A percentile compares a stretch with the other conserved stretches of the same genome.
Conservation (phyloP, 1,140 invertebrate genomes). For the Drosophila albomicans region DNA sequence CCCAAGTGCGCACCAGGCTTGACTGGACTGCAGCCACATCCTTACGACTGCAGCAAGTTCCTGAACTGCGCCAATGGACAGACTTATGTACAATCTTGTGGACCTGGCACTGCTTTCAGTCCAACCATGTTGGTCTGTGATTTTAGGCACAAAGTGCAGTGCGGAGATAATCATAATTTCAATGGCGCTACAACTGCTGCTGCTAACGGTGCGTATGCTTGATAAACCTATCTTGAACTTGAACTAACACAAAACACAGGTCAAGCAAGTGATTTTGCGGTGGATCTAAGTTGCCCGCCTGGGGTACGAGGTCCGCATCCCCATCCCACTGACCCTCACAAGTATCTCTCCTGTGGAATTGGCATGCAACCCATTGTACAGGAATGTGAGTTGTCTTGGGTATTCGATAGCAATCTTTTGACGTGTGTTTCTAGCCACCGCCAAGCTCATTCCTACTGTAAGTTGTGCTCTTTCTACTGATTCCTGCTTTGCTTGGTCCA, state of each 20-base stretch:
- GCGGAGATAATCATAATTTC: slow-evolving; percentile 37
- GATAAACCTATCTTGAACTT: background rate
- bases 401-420: slow-evolving; percentile 87
- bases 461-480: slow-evolving; percentile 25
- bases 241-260: slow-evolving; percentile 57
- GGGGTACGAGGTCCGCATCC: slow-evolving; percentile 85
- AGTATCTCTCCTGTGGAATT: slow-evolving; percentile 88
- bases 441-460: slow-evolving; percentile 52
- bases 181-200: background rate
- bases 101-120: slow-evolving; percentile 89
- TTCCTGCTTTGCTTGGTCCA: slow-evolving; percentile 40
- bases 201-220: slow-evolving; percentile 48
- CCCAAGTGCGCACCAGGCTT: slow-evolving; percentile 84
- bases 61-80: slow-evolving; percentile 88
- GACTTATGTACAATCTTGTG: slow-evolving; percentile 87
- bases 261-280: background rate
- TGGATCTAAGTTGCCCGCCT: slow-evolving; percentile 47
- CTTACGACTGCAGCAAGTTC: slow-evolving; percentile 88
- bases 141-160: slow-evolving; percentile 87
- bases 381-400: slow-evolving; percentile 87
- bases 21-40: slow-evolving; percentile 87
- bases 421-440: slow-evolving; percentile 86
- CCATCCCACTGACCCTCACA: slow-evolving; percentile 87
- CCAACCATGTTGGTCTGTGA: slow-evolving; percentile 87
- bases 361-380: slow-evolving; percentile 87